Evolutionary conservation across 2,113 vertebrate species (phyloP).

Genomic region (Terrapene triunguis): DNA sequence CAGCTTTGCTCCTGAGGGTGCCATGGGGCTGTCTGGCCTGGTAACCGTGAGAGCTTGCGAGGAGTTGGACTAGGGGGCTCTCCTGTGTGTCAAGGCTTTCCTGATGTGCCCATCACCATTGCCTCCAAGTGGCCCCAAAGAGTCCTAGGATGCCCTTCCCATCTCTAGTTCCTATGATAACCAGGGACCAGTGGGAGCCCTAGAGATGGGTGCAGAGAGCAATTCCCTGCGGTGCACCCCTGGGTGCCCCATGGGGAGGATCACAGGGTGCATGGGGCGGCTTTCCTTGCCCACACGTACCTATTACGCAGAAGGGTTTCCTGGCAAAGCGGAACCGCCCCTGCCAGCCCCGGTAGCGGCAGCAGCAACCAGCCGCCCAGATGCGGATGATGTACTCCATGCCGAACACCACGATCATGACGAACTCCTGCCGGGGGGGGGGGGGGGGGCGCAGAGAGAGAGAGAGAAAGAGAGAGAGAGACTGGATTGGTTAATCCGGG

Average conservation of each 20-base stretch:
- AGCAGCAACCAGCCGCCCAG: constrained; percentile 97
- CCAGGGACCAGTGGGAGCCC: background rate
- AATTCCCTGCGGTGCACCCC: background rate
- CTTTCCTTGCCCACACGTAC: constrained; percentile 61
- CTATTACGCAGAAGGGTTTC: constrained; percentile 98
- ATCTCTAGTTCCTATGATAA: background rate
- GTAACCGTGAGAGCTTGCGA: background rate
- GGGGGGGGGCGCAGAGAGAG: fast-evolving
- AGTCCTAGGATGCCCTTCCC: background rate
- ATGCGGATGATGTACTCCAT: constrained; percentile 94
- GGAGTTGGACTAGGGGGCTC: background rate
- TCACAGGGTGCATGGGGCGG: background rate
- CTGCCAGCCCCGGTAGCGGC: constrained; percentile 96
- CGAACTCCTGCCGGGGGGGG: constrained; percentile 86
- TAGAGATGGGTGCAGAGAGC: background rate
- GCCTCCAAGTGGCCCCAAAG: background rate
- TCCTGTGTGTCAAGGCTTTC: background rate
- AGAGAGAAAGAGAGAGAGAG: fast-evolving
- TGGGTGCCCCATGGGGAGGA: background rate
- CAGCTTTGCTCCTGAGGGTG: background rate
- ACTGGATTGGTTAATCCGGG: background rate
- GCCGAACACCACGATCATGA: constrained; percentile 99
- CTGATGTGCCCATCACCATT: background rate
- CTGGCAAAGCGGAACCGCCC: constrained; percentile 95
- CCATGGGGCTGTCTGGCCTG: no score